Percentiles rank a stretch among this genome's conserved stretches.
These are phyloP conservation scores for Norana najaformis DNA, from an alignment of 2,888 invertebrate species.

Conservation along the genomic window DNA sequence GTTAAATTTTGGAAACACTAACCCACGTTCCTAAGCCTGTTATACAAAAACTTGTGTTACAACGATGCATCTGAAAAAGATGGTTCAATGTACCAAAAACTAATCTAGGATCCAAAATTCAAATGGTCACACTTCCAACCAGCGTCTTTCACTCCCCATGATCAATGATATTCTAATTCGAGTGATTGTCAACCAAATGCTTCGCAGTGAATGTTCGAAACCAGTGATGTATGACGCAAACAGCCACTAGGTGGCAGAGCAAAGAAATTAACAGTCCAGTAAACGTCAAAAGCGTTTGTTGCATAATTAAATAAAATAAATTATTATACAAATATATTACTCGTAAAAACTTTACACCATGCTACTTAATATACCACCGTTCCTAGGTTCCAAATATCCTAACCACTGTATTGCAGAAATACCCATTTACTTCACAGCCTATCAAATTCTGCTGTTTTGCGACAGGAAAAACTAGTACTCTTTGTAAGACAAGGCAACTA, in stretches of 20 bases:
- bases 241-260: too few species aligned
- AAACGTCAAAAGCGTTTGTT: neutral
- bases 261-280: neutral
- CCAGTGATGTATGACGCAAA: too few species aligned
- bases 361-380: neutral
- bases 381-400: neutral
- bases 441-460: neutral
- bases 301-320: neutral
- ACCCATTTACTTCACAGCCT: neutral
- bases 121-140: neutral
- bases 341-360: neutral
- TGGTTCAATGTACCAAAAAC: neutral
- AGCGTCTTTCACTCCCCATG: neutral
- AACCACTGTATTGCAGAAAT: neutral
- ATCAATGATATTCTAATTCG: neutral
- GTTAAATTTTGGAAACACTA: neutral
- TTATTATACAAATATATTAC: neutral
- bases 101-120: neutral
- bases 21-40: neutral
- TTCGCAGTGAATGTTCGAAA: neutral
- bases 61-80: too few species aligned
- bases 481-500: neutral
- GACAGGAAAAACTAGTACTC: neutral
- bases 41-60: neutral
- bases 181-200: neutral